Conservation (phyloP, 2,888 invertebrate species). For the Agonopterix alstromeriana region DNA sequence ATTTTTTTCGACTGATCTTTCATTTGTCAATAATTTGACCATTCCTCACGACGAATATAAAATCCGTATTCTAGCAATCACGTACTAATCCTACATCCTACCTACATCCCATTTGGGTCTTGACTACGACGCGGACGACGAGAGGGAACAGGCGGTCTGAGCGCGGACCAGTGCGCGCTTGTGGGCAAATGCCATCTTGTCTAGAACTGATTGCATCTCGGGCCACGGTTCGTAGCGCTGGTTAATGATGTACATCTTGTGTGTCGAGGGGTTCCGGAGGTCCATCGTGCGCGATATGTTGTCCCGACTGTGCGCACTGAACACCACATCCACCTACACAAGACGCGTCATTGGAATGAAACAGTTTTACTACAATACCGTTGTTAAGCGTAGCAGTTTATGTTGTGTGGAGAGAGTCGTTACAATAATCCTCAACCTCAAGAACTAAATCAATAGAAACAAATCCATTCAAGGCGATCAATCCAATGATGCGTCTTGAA, state of each 20-base stretch:
- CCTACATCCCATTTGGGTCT: too few species aligned
- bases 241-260: conserved; percentile 49
- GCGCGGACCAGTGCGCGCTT: conserved; percentile 26
- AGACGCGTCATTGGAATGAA: conserved; percentile 3
- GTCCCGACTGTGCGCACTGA: conserved; percentile 30
- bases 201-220: conserved; percentile 47
- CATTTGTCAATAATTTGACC: too few species aligned
- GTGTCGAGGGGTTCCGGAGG: conserved; percentile 43
- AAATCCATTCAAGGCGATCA: neutral
- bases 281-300: conserved; percentile 58
- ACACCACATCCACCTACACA: conserved; percentile 53
- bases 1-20: too few species aligned
- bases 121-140: neutral
- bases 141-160: conserved; percentile 24
- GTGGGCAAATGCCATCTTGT: conserved; percentile 52
- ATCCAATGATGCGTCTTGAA: conserved; percentile 7
- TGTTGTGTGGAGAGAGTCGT: too few species aligned
- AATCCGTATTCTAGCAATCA: too few species aligned
- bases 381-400: too few species aligned
- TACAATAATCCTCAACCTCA: too few species aligned
- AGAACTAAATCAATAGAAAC: neutral
- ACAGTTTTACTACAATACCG: too few species aligned
- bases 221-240: conserved; percentile 61
- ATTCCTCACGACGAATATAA: too few species aligned
- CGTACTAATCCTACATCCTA: too few species aligned